These are phyloP conservation scores for Heliconius charithonia DNA, from an alignment of 2,888 invertebrate genomes.

Conservation along the genomic window DNA sequence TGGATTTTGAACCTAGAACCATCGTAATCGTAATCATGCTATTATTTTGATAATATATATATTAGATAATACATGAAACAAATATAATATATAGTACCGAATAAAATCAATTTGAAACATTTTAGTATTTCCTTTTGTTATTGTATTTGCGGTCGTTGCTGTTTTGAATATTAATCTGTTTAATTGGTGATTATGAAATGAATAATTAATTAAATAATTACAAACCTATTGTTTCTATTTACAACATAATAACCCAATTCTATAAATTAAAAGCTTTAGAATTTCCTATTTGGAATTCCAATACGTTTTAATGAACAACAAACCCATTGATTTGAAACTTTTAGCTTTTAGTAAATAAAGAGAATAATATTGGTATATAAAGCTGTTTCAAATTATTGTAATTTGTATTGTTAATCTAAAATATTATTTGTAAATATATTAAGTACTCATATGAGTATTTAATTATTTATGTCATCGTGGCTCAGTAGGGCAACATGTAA, in stretches of 20 bases:
- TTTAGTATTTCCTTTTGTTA: not conserved
- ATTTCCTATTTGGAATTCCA: slow-evolving; percentile 8
- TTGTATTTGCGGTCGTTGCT: slow-evolving; percentile 3
- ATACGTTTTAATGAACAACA: slow-evolving; percentile 13
- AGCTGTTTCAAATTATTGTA: not conserved
- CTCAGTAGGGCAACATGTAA: not conserved
- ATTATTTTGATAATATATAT: not conserved
- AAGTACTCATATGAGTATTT: not conserved
- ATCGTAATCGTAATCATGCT: too few relatives aligned
- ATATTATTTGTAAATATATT: not conserved
- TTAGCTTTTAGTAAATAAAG: not conserved
- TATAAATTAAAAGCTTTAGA: slow-evolving; percentile 23
- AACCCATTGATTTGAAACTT: slow-evolving; percentile 17
- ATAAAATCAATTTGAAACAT: not conserved
- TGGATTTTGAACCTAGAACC: not conserved
- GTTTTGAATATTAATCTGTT: slow-evolving; percentile 14
- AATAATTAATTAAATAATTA: slow-evolving; percentile 19
- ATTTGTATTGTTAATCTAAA: not conserved
- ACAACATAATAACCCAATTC: not conserved
- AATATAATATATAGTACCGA: not conserved
- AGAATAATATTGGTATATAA: not conserved
- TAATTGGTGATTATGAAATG: slow-evolving; percentile 15
- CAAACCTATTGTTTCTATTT: not conserved
- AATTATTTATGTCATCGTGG: not conserved
- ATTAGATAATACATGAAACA: not conserved